Conservation (phyloP, 2,888 invertebrate species). For the Mayetiola destructor region DNA sequence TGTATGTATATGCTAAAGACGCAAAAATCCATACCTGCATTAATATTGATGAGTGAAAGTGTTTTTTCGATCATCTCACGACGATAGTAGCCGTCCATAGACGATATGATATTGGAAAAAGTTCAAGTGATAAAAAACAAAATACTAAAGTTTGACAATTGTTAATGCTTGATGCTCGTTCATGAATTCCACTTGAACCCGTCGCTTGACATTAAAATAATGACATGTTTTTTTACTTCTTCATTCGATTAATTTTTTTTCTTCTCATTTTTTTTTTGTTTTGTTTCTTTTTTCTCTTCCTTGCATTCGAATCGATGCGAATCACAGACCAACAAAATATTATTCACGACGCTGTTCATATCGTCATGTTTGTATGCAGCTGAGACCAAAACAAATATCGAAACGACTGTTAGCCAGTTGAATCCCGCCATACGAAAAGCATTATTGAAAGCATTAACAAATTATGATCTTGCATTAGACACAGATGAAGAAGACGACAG, state of each 20-base stretch:
- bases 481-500: constrained; percentile 34
- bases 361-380: neutral
- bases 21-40: too few relatives aligned
- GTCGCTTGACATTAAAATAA: neutral
- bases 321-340: neutral
- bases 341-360: neutral
- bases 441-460: constrained; percentile 48
- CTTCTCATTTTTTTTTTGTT: neutral
- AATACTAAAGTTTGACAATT: neutral
- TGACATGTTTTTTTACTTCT: constrained; percentile 7
- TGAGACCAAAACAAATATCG: constrained; percentile 1
- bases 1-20: neutral
- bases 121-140: neutral
- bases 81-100: neutral
- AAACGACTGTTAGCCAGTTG: constrained; percentile 26
- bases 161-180: neutral
- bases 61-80: neutral
- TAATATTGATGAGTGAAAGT: constrained; percentile 14
- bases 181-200: neutral
- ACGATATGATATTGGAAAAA: neutral
- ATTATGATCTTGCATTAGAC: constrained; percentile 57
- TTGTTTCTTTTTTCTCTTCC: neutral
- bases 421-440: constrained; percentile 59
- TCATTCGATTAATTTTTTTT: neutral
- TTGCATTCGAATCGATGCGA: too few relatives aligned